Base-by-base conservation (phyloP, 1,140 invertebrate species). In the Homarus americanus region DNA sequence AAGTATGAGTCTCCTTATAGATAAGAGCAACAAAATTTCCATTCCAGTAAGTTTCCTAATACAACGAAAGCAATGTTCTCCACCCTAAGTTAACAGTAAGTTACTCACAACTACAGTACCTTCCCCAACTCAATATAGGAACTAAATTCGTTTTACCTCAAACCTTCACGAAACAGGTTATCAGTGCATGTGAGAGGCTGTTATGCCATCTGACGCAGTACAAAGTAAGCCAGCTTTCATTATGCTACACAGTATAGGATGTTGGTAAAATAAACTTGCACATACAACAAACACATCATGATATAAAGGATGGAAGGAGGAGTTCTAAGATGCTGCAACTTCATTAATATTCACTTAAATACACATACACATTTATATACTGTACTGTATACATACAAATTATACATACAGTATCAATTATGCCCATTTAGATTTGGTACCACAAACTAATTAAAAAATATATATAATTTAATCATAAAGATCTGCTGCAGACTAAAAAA, bases 261-360 rank as follows among this genome's bases (percentile, higher is more conserved):
- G 15, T 49, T 7, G 7, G 44, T 12, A 80, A 44, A 84, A 69
- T n/a, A 73, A 36, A 73, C 38, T 53, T 32, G 28, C 24, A 85
- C 69, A 76, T 73, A 49, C 41, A 85, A 85, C 34, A 76, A 40
- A 85, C 28, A 76, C n/a, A n/a, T n/a, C n/a, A 85, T 38, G 69
- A 75, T 38, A 75, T 32, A 32, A 79, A 41, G 17, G 28, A 53
- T 32, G 76, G 41, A 73, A 58, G n/a, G n/a, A 17, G 38, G 66
- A 40, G 17, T 73, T 84, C 83, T 34, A 85, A 85, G 83, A 85
- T 73, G 83, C 83, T 85, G 73, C 72, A 85, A 53, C 7, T 20
- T 66, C 2, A 66, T 28, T 58, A 20, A 58, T 17, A 20, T n/a
- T n/a, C n/a, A 12, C 44, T 49, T 12, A 49, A 49, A 12, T 49